Evolutionary conservation across 2,797 vertebrate species (phyloP), one percentile per base, ranked within the genome.

Genomic region (Intellagama lesueurii): DNA sequence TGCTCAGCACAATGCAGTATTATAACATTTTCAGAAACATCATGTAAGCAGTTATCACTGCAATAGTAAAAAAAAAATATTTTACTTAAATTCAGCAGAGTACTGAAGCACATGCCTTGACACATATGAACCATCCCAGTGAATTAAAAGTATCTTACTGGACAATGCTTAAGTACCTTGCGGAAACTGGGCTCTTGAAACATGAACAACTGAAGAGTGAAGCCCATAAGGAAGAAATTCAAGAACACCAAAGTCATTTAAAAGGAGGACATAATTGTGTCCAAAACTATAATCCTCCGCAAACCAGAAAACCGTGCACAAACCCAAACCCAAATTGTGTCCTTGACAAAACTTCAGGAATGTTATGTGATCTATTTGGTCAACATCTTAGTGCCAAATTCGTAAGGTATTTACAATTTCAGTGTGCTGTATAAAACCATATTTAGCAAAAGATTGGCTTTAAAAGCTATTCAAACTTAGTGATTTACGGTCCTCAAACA

Each of bases 1-100:
- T 90, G 49, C 94, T 76, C 79, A 92, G 91, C 68, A 93, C 91
- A 93, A 90, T 92, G 94, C 93, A 91, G 94, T 73, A 93, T 94
- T 68, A 85, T 96, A 96, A 95, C 68, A 82, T 92, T 93, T 90
- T 92, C 1, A 92, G 93, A 96, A 91, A 95, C 93, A 81, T 91
- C 94, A 96, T 93, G 96, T 92, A 91, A 91, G 96, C 90, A 97
- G 90, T 95, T 95, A 92, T 94, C 92, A 96, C 92, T 95, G 96
- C 94, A 95, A 90, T 16, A 96, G 66, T 85, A 91, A 92, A 86
- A 91, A 85, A 22, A 0, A 72, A 24, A 52, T 8, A 52, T 7
- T 9, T 11, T 56, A 56, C 52, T 56, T 56, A 89, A 92, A 40
- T 9, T 93, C 87, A 93, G 91, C 82, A 91, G 88, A 90, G 83